A percentile compares a stretch with the other conserved stretches of the same genome.
phyloP scores from a whole-genome alignment of 2,888 invertebrate species.

The Cosmia pyralina region DNA sequence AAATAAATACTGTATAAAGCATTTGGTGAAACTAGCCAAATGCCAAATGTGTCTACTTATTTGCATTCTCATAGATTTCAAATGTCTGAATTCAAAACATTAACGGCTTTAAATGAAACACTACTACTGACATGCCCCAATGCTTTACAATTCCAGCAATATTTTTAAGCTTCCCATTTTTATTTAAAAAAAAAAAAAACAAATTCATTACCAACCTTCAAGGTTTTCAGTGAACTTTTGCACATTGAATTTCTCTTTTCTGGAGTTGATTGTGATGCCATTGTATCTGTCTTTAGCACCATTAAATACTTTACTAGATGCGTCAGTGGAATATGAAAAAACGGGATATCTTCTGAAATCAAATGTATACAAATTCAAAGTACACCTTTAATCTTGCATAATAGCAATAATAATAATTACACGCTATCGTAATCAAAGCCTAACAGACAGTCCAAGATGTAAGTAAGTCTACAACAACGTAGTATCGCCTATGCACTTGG shows the following conservation, averaged over 20 bases:
- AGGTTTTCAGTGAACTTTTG: constrained; percentile 72
- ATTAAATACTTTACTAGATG: constrained; percentile 65
- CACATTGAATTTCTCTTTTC: constrained; percentile 70
- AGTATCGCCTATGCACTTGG: neutral
- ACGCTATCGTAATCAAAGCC: neutral
- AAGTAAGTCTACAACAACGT: neutral
- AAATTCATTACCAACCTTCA: constrained; percentile 78
- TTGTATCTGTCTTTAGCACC: constrained; percentile 79
- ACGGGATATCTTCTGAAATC: constrained; percentile 64
- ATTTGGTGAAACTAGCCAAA: too few relatives aligned
- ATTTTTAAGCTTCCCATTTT: neutral
- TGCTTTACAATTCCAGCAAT: neutral
- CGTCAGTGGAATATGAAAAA: constrained; percentile 62
- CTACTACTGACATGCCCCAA: neutral
- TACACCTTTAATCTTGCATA: neutral
- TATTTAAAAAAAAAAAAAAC: too few relatives aligned
- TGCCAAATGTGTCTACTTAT: neutral
- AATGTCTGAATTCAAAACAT: neutral
- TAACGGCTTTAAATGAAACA: too few relatives aligned
- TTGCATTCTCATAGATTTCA: neutral
- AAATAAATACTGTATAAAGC: neutral
- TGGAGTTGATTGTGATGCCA: constrained; percentile 80
- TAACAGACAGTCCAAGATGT: neutral
- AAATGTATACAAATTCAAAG: constrained; percentile 1
- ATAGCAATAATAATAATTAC: neutral